These are phyloP conservation scores for Drosophila fungiperda DNA, from an alignment of 2,888 invertebrate genomes.

Conservation along the genomic window DNA sequence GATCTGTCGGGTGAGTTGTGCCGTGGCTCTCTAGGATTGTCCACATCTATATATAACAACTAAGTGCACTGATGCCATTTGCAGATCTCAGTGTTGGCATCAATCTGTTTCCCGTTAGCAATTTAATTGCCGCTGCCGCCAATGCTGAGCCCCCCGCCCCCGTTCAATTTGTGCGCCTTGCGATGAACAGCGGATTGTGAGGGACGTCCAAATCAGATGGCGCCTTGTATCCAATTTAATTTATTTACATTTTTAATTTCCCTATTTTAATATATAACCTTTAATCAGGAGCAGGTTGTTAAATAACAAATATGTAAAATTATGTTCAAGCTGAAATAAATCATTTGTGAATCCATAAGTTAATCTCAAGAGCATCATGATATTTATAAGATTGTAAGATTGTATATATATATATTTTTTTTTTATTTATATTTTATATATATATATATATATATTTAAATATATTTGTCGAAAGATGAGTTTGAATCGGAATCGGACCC, in stretches of 20 bases:
- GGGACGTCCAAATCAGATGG: conserved; percentile 16
- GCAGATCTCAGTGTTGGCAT: conserved; percentile 69
- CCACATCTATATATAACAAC: neutral
- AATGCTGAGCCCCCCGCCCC: conserved; percentile 71
- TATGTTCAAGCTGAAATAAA: neutral
- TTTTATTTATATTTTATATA: too few species aligned
- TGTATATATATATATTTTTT: too few species aligned
- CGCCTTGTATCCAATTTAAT: conserved; percentile 26
- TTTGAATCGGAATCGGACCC: too few species aligned
- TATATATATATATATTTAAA: too few species aligned
- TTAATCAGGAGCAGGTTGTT: conserved; percentile 5
- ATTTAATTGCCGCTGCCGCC: conserved; percentile 74
- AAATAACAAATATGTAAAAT: conserved; percentile 27
- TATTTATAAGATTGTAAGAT: too few species aligned
- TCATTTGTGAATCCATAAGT: too few species aligned
- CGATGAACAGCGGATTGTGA: conserved; percentile 79
- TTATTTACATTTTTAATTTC: neutral
- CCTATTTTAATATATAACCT: neutral
- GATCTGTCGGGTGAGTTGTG: conserved; percentile 63
- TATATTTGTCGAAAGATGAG: too few species aligned
- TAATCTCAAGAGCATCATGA: too few species aligned
- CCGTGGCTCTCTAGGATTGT: neutral
- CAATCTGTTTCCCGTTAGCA: conserved; percentile 65
- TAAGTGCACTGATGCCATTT: neutral
- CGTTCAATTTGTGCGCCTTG: conserved; percentile 62